Base-by-base conservation (phyloP, 2,888 invertebrate genomes). In the Ryuthela nishihirai region DNA sequence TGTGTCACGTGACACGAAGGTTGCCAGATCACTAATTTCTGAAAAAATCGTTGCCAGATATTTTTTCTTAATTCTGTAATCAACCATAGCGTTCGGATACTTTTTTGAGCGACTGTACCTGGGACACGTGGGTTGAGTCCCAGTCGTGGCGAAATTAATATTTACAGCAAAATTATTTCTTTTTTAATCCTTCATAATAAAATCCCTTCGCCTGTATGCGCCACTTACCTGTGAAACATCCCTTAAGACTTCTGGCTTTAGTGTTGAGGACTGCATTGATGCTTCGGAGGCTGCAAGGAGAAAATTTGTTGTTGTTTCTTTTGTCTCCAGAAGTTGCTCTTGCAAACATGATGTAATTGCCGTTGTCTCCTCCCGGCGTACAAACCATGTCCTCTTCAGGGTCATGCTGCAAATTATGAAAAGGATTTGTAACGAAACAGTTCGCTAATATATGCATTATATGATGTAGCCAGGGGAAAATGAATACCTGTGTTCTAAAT, bases 261-360 rank as follows among this genome's bases (percentile, higher is more conserved):
- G 87, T 85, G 75, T 90, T 91, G 61, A 95, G 81, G 41, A 95
- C 92, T 0, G 90, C 89, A 75, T 90, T 88, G 72, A 95, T 94
- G 69, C 89, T 87, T 72, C 87, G 85, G 62, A 93, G 79, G 65
- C 94, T 94, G 77, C 98, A 98, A 0, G 88, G 87, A 0, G 93
- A 94, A 77, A 99, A 99, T 72, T 90, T 87, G 77, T 95, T 95
- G 78, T 99, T 99, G 79, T 99, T 98, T 74, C 85, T 87, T 72
- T 94, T 88, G 77, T 98, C 97, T 36, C 99, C 98, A 69, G 94
- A 94, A 49, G 98, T 99, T 29, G 98, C 98, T 65, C 97, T 84
- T 20, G 97, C 94, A 77, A 97, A 99, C 99, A 99, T 99, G 72
- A 99, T 98, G 78, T 87, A 99, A 80, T 99, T 99, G 38, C 99